Percentiles rank a stretch among this genome's conserved stretches.
Evolutionary conservation across 2,888 invertebrate genomes (phyloP).

Genomic region (Aethes cnicana): DNA sequence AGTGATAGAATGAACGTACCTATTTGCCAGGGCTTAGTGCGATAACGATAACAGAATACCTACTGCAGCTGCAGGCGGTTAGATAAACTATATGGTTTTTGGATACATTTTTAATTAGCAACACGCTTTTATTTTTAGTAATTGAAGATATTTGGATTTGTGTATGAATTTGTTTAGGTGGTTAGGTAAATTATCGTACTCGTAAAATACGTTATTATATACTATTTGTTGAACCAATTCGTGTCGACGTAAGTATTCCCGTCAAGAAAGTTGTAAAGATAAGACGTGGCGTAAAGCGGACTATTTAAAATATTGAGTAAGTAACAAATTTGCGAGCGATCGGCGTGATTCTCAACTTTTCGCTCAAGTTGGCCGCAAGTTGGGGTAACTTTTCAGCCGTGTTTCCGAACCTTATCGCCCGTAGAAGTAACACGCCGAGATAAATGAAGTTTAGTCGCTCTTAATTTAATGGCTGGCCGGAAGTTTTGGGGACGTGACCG

Average conservation of each 20-base stretch:
- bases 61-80: too few species aligned
- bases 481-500: slow-evolving; percentile 73
- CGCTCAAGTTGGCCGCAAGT: slow-evolving; percentile 64
- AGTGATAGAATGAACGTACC: slow-evolving; percentile 23
- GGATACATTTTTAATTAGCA: too few species aligned
- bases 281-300: slow-evolving; percentile 60
- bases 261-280: slow-evolving; percentile 57
- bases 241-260: slow-evolving; percentile 38
- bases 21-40: slow-evolving; percentile 7
- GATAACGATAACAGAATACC: slow-evolving; percentile 10
- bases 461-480: slow-evolving; percentile 76
- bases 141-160: too few species aligned
- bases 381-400: slow-evolving; percentile 64
- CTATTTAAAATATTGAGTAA: slow-evolving; percentile 75
- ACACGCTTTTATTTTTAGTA: too few species aligned
- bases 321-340: slow-evolving; percentile 78
- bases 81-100: too few species aligned
- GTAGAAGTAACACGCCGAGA: slow-evolving; percentile 77
- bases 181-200: too few species aligned
- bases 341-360: slow-evolving; percentile 76
- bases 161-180: too few species aligned
- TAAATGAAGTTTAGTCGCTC: slow-evolving; percentile 80
- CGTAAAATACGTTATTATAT: background rate
- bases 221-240: background rate
- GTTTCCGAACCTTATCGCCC: slow-evolving; percentile 75